Percentiles rank a stretch among this genome's conserved stretches.
phyloP scores from a whole-genome alignment of 2,888 invertebrate genomes.

The Cyaniris semiargus region DNA sequence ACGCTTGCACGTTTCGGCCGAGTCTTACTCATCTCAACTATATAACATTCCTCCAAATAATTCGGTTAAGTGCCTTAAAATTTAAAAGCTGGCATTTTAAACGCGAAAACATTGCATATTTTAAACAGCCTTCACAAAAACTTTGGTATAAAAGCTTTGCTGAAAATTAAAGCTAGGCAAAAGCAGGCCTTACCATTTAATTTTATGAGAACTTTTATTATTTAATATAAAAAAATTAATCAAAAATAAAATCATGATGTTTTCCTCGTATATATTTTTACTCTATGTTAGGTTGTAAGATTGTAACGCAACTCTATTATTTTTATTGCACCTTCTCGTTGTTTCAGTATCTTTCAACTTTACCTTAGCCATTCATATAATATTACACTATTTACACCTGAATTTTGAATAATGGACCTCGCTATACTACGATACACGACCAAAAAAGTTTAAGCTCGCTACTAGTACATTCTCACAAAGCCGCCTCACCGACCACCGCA shows the following conservation, averaged over 20 bases:
- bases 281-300: no score
- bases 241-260: not conserved
- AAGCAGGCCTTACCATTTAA: not conserved
- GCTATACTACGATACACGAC: not conserved
- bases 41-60: conserved; percentile 2
- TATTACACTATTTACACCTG: not conserved
- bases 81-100: not conserved
- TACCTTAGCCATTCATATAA: not conserved
- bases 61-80: not conserved
- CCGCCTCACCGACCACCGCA: conserved; percentile 11
- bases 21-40: conserved; percentile 3
- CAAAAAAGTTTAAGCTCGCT: conserved; percentile 13
- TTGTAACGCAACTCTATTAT: no score
- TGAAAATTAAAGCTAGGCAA: not conserved
- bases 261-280: no score
- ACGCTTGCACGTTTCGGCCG: not conserved
- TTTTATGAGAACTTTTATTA: not conserved
- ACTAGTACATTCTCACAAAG: conserved; percentile 21
- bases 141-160: not conserved
- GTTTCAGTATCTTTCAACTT: no score
- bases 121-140: not conserved
- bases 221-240: not conserved
- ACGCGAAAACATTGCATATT: not conserved
- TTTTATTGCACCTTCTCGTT: no score
- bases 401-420: conserved; percentile 2